These are phyloP conservation scores for Hepsetus odoe DNA, from an alignment of 2,113 vertebrate species.

Conservation along the genomic window DNA sequence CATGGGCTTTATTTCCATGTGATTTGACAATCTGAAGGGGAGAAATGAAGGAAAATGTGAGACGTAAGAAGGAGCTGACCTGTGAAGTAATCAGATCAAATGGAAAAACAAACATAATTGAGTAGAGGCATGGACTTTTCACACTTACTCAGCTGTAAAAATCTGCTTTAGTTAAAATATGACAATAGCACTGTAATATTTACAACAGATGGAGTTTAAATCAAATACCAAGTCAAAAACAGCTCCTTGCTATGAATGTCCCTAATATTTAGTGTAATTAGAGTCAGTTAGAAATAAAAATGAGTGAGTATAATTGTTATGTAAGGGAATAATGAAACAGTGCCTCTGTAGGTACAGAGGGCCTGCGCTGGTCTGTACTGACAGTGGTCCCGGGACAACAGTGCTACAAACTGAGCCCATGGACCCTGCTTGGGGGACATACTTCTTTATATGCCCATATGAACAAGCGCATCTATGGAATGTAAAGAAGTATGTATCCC, in stretches of 20 bases:
- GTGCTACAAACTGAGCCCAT: slow-evolving; percentile 52
- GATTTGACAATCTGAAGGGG: not conserved
- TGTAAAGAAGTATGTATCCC: slow-evolving; percentile 99
- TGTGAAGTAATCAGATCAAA: slow-evolving; percentile 8
- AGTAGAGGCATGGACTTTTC: not conserved
- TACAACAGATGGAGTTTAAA: not conserved
- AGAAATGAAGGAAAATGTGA: slow-evolving; percentile 15
- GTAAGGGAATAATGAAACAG: not conserved
- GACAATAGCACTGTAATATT: not conserved
- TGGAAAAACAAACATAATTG: not conserved
- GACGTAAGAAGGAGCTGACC: slow-evolving; percentile 18
- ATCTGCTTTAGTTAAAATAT: not conserved
- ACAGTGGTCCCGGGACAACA: not conserved
- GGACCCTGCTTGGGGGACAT: slow-evolving; percentile 93
- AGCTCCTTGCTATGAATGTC: not conserved
- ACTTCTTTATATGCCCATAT: slow-evolving; percentile 99
- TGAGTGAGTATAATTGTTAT: not conserved
- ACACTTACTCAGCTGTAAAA: not conserved
- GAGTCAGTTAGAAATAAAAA: not conserved
- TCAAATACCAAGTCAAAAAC: too few relatives aligned
- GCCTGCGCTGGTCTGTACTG: not conserved
- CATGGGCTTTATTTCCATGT: slow-evolving; percentile 9
- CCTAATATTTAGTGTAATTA: not conserved
- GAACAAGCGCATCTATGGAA: slow-evolving; percentile 98
- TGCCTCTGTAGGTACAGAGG: not conserved